phyloP scores from a whole-genome alignment of 2,797 vertebrate genomes.

The Liparis tanakae region DNA sequence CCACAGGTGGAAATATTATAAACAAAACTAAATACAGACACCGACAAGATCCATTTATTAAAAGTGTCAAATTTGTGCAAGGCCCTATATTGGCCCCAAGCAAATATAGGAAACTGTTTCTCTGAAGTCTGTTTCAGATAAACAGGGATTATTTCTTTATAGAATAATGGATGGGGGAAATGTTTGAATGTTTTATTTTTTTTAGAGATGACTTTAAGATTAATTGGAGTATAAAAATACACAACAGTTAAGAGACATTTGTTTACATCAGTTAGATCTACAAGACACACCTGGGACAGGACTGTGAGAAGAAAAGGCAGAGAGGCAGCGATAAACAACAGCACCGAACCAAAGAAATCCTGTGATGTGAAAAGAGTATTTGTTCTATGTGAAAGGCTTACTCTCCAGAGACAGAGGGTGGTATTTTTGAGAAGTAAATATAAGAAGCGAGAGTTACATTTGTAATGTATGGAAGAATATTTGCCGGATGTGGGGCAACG shows the following conservation, averaged over 20 bases:
- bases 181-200: not conserved
- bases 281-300: conserved; percentile 7
- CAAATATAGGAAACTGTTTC: not conserved
- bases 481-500: conserved; percentile 34
- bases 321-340: conserved; percentile 43
- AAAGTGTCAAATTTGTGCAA: not conserved
- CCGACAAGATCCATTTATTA: not conserved
- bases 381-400: conserved; percentile 26
- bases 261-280: conserved; percentile 15
- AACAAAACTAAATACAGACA: conserved; percentile 9
- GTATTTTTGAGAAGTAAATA: conserved; percentile 29
- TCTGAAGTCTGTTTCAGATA: not conserved
- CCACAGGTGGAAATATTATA: conserved; percentile 12
- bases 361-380: conserved; percentile 41
- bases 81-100: not conserved
- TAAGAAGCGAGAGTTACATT: conserved; percentile 19
- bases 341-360: conserved; percentile 23
- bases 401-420: conserved; percentile 40
- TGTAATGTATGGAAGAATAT: conserved; percentile 31
- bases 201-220: not conserved
- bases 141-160: not conserved
- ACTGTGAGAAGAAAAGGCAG: conserved; percentile 10
- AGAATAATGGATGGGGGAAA: not conserved
- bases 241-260: not conserved
- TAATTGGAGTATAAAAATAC: not conserved